Percentiles rank a stretch among this genome's conserved stretches.
Conservation (phyloP, 1,140 invertebrate species). For the Diploscapter pachys region DNA sequence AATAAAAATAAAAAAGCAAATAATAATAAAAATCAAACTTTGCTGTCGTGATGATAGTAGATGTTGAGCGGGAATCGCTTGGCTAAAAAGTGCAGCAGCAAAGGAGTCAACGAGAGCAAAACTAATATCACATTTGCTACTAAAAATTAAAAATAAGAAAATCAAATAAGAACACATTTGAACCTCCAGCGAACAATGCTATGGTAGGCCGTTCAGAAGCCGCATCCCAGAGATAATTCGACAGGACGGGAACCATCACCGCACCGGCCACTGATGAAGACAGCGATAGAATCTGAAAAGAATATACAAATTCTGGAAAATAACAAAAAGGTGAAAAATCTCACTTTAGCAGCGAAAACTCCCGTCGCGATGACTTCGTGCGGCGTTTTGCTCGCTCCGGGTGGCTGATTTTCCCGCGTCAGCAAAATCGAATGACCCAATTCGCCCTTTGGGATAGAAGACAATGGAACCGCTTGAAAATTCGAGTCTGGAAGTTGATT, state of each 20-base stretch:
- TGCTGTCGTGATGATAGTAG: constrained; percentile 25
- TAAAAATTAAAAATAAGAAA: constrained; percentile 3
- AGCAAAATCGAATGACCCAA: constrained; percentile 30
- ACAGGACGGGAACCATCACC: constrained; percentile 33
- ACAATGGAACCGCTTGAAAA: constrained; percentile 11
- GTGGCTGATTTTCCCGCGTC: constrained; percentile 14
- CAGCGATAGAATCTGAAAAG: constrained; percentile 26
- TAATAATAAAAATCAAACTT: constrained; percentile 7
- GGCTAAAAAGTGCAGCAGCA: constrained; percentile 28
- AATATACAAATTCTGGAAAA: background rate
- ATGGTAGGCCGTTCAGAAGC: constrained; percentile 28
- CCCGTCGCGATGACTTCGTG: constrained; percentile 25
- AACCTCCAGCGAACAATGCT: constrained; percentile 31
- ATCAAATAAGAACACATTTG: background rate
- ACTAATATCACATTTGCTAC: constrained; percentile 33
- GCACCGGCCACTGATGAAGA: constrained; percentile 28
- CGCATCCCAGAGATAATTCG: constrained; percentile 32
- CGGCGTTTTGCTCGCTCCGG: constrained; percentile 25
- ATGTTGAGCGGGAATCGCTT: constrained; percentile 33
- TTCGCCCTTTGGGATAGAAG: constrained; percentile 13
- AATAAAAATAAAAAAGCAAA: background rate
- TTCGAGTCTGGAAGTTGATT: background rate
- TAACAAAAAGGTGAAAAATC: background rate
- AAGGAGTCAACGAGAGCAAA: constrained; percentile 31
- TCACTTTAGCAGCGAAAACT: constrained; percentile 25